These are phyloP conservation scores for Coregonus clupeaformis DNA, from an alignment of 2,113 vertebrate species.

Conservation along the genomic window DNA sequence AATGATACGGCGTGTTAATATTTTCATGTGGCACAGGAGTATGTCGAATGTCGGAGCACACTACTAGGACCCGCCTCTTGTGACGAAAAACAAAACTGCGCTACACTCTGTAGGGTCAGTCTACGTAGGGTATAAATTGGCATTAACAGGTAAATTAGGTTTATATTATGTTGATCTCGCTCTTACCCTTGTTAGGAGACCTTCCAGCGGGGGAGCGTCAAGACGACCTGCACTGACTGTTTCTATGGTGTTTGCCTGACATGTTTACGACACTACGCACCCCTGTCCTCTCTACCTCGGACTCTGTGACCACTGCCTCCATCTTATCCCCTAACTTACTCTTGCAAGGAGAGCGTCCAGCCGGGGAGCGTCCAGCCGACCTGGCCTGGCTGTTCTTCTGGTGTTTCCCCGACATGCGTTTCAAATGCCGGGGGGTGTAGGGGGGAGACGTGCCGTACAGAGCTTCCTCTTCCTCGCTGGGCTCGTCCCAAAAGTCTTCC, in stretches of 20 bases:
- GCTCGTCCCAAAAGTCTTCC: conserved; percentile 87
- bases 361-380: conserved; percentile 84
- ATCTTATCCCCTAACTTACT: conserved; percentile 56
- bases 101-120: too few relatives aligned
- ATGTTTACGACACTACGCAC: conserved; percentile 42
- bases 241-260: conserved; percentile 89
- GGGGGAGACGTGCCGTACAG: conserved; percentile 87
- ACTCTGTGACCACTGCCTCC: conserved; percentile 12
- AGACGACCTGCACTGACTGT: conserved; percentile 64
- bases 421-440: conserved; percentile 88
- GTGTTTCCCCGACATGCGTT: conserved; percentile 90
- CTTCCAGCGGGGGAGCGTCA: conserved; percentile 59
- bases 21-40: too few relatives aligned
- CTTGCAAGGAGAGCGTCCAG: conserved; percentile 76
- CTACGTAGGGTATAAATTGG: too few relatives aligned
- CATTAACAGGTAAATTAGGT: too few relatives aligned
- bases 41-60: too few relatives aligned
- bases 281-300: conserved; percentile 75
- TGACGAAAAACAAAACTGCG: too few relatives aligned
- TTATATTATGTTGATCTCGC: too few relatives aligned
- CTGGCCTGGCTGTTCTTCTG: conserved; percentile 77
- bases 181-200: conserved; percentile 75
- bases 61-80: too few relatives aligned
- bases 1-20: too few relatives aligned
- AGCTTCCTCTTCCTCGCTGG: conserved; percentile 77